Evolutionary conservation across 2,888 invertebrate species (phyloP).

Genomic region (Campopleginae sp.): DNA sequence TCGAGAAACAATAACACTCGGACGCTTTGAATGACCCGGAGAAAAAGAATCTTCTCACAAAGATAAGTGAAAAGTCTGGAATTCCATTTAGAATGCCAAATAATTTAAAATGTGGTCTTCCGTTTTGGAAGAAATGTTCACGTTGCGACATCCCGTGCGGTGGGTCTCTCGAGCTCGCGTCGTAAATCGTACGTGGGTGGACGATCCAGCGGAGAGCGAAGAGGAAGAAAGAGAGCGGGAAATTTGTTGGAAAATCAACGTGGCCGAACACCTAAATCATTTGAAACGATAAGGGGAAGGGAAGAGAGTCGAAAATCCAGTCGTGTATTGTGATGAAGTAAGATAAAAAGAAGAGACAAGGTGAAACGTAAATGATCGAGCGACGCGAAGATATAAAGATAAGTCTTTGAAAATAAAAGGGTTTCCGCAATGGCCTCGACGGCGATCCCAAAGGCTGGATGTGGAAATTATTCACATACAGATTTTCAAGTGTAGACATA

Average conservation of each 20-base stretch:
- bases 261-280: conserved; percentile 26
- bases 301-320: conserved; percentile 18
- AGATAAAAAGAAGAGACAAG: conserved; percentile 37
- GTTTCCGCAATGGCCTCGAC: conserved; percentile 73
- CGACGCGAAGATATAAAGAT: conserved; percentile 47
- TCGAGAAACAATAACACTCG: conserved; percentile 33
- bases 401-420: conserved; percentile 66
- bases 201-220: conserved; percentile 51
- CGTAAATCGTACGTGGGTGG: conserved; percentile 77
- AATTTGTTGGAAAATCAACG: conserved; percentile 20
- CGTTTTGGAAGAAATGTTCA: conserved; percentile 64
- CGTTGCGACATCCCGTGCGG: conserved; percentile 65
- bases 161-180: conserved; percentile 74
- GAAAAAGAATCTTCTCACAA: conserved; percentile 4
- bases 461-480: conserved; percentile 35
- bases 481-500: neutral
- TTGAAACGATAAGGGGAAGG: conserved; percentile 13
- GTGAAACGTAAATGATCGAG: conserved; percentile 46
- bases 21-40: conserved; percentile 19
- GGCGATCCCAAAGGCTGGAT: conserved; percentile 62
- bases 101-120: conserved; percentile 68
- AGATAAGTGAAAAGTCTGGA: conserved; percentile 60
- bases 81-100: conserved; percentile 77
- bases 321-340: conserved; percentile 30
- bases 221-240: conserved; percentile 22